Percentiles rank a stretch among this genome's conserved stretches.
Evolutionary conservation across 2,113 vertebrate species (phyloP).

Genomic region (Rhabdomys dilectus): DNA sequence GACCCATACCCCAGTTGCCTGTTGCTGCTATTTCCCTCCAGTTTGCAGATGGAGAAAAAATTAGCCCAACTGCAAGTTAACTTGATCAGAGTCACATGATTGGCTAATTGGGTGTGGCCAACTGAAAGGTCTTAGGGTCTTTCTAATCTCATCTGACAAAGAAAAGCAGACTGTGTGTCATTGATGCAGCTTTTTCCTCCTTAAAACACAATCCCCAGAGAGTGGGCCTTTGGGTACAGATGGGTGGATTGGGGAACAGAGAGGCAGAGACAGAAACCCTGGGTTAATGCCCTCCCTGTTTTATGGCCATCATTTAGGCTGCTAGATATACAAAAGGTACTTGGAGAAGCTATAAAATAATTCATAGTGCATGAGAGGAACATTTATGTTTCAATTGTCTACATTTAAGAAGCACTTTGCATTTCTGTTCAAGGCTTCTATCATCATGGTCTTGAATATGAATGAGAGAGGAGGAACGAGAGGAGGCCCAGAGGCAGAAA

Average conservation of each 20-base stretch:
- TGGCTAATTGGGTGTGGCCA: background rate
- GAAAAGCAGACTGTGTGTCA: background rate
- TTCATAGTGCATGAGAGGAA: conserved; percentile 65
- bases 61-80: too few species aligned
- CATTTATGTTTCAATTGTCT: conserved; percentile 77
- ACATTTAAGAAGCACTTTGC: conserved; percentile 76
- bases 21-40: background rate
- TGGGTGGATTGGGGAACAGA: background rate
- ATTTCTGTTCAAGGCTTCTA: conserved; percentile 69
- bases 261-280: conserved; percentile 9
- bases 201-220: background rate
- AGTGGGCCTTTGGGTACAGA: background rate
- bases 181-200: background rate
- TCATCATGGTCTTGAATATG: conserved; percentile 60
- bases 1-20: background rate
- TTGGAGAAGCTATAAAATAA: conserved; percentile 74
- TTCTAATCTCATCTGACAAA: background rate
- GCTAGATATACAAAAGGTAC: conserved; percentile 35
- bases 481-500: conserved; percentile 62
- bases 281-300: background rate
- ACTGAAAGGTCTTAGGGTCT: background rate
- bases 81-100: background rate
- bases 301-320: conserved; percentile 56
- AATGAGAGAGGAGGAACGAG: conserved; percentile 61
- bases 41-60: background rate